Evolutionary conservation across 2,888 invertebrate genomes (phyloP), one percentile per base, ranked within the genome.

Genomic region (Phortica okadai): DNA sequence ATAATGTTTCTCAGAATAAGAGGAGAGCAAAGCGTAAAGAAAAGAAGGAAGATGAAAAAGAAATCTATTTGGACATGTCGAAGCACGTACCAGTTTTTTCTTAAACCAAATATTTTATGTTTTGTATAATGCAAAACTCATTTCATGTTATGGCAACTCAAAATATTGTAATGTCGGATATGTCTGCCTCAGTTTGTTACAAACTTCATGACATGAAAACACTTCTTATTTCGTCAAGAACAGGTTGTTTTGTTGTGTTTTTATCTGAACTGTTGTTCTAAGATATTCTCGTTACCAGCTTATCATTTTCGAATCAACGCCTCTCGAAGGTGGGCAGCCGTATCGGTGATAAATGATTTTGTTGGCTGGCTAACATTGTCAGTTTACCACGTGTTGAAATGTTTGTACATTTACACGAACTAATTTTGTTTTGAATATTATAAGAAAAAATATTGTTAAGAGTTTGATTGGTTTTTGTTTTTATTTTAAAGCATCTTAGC

Each of bases 361-460:
- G 16, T n/a, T 41, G 58, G 76, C 75, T 77, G 76, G 44, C 11
- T 42, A 42, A 67, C 44, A 42, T 78, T 80, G 78, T 75, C 77
- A 73, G 74, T 82, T 72, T 62, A 62, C 6, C 33, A 11, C 62
- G 62, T 66, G 86, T 77, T 82, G 78, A 88, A 84, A 86, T 82
- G 85, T 86, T 81, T 88, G 84, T 33, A 33, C 33, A 33, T 85
- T 88, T 84, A 87, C 87, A 88, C 80, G 80, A 78, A 78, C 80
- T 88, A 86, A 86, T 88, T 85, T 83, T 80, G 66, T 79, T 77
- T 79, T 75, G 25, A 66, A 66, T 33, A 33, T 33, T 33, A 33
- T 74, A 64, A 67, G 67, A 56, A 54, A 54, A 50, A 64, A 54
- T 54, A 41, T 74, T 75, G 64, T 42, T 62, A 7, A 33, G 42